phyloP scores from a whole-genome alignment of 2,797 vertebrate genomes.

The Lithobates sylvaticus region DNA sequence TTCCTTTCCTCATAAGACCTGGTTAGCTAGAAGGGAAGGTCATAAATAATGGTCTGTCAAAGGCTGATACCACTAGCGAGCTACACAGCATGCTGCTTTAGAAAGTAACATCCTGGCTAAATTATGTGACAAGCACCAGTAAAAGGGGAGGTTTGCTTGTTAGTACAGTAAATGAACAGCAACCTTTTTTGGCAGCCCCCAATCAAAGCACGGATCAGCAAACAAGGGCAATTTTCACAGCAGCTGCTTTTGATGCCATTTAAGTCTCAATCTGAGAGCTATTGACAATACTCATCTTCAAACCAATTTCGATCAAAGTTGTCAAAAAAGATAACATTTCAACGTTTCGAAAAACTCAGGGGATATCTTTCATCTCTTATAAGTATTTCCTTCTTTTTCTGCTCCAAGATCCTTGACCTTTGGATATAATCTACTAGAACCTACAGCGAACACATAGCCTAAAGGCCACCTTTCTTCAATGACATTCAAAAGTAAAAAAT shows the following conservation, averaged over 20 bases:
- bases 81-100: conserved; percentile 53
- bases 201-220: conserved; percentile 56
- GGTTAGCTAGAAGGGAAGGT: conserved; percentile 47
- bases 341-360: conserved; percentile 40
- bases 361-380: conserved; percentile 55
- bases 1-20: conserved; percentile 52
- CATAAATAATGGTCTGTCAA: conserved; percentile 57
- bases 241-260: conserved; percentile 53
- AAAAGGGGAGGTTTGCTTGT: conserved; percentile 32
- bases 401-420: conserved; percentile 52
- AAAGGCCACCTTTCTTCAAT: conserved; percentile 44
- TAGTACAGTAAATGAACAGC: conserved; percentile 52
- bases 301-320: conserved; percentile 53
- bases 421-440: conserved; percentile 16
- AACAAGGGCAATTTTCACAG: conserved; percentile 53
- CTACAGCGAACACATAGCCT: conserved; percentile 37
- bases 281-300: conserved; percentile 52
- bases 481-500: not conserved
- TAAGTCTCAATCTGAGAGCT: conserved; percentile 48
- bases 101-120: conserved; percentile 56
- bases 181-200: conserved; percentile 37
- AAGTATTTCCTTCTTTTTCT: conserved; percentile 51
- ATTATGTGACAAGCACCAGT: conserved; percentile 51
- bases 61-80: conserved; percentile 29
- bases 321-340: conserved; percentile 59